Base-by-base conservation (phyloP, 2,797 vertebrate genomes). In the Sebastolobus altivelis region DNA sequence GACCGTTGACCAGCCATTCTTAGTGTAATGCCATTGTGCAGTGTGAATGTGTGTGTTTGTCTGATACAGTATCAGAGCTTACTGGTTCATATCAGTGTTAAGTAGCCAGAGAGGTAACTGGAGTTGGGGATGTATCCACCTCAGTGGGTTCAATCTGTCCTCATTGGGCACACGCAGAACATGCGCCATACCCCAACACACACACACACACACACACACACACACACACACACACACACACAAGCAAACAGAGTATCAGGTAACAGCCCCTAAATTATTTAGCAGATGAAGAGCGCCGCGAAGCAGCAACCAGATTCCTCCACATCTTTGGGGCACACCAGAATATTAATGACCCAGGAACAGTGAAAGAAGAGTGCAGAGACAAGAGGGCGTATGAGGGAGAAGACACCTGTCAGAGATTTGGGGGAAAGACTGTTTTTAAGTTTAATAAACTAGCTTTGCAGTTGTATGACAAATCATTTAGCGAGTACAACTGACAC, bases 191-290 rank as follows among this genome's bases (percentile, higher is more conserved):
- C 22, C 46, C 22, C 29, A 66, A 75, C 69, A 80, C 66, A 88
- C 74, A 74, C 79, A 73, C 84, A 70, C 9, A 31, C 80, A 78
- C 71, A 65, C 69, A 79, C 79, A 77, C 77, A 71, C 73, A 70
- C 75, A 82, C 59, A 72, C 9, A 31, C 80, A 78, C 18, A 69
- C 59, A 63, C 78, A 61, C 49, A 62, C 67, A 55, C 76, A 83
- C 55, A 77, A 67, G 68, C 69, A 84, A 75, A 80, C 59, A 52
- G 22, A 62, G 82, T 95, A 90, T 97, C 94, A 83, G 75, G 82
- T 95, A 70, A 93, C 93, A 84, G 54, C 43, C 55, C 71, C 56
- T 97, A 69, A 96, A 97, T 97, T 94, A 97, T 97, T 97, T 69
- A 97, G 81, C 67, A 76, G 46, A 55, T 91, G 65, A 88, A 95